Evolutionary conservation across 2,797 vertebrate genomes (phyloP).

Genomic region (Pygocentrus nattereri): DNA sequence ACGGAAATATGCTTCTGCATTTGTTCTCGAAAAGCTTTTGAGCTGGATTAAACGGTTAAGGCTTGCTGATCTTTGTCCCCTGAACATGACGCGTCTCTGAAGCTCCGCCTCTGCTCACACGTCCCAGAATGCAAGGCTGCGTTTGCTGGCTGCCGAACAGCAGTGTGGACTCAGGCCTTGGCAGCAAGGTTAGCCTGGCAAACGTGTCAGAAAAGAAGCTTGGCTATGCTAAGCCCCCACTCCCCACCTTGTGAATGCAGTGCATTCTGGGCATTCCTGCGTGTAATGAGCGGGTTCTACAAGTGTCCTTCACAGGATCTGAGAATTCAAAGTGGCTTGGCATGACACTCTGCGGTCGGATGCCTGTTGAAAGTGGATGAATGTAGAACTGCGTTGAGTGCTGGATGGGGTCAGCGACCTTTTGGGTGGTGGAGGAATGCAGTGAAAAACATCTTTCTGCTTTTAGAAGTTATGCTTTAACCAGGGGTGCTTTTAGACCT

Average conservation of each 20-base stretch:
- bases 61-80: not conserved
- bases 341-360: not conserved
- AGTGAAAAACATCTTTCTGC: not conserved
- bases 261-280: conserved; percentile 58
- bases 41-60: not conserved
- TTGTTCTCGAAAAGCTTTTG: not conserved
- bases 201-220: conserved; percentile 8
- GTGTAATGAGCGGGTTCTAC: conserved; percentile 30
- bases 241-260: conserved; percentile 19
- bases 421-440: not conserved
- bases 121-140: not conserved
- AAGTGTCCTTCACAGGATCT: conserved; percentile 17
- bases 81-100: not conserved
- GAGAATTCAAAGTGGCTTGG: conserved; percentile 11
- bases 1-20: not conserved
- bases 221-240: not conserved
- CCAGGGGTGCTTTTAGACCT: not conserved
- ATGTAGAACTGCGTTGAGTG: not conserved
- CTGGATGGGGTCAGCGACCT: not conserved
- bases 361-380: not conserved
- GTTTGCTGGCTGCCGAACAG: not conserved
- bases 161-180: not conserved
- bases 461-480: not conserved
- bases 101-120: not conserved
- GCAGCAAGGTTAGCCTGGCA: conserved; percentile 6